phyloP scores from a whole-genome alignment of 2,797 vertebrate species.

The Rhynchonycteris naso region DNA sequence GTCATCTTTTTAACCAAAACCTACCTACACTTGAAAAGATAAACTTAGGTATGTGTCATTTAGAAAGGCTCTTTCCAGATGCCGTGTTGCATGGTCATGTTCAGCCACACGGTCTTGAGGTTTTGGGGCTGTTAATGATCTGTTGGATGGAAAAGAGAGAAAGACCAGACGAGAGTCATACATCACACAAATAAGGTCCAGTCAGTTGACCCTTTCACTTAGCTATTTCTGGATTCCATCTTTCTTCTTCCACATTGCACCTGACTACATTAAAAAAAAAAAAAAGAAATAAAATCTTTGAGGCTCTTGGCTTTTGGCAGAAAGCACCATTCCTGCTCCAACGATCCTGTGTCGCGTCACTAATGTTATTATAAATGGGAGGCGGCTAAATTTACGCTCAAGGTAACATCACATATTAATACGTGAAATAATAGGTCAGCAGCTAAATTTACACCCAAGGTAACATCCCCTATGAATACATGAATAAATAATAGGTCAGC shows the following conservation, averaged over 20 bases:
- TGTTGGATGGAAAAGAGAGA: slow-evolving; percentile 18
- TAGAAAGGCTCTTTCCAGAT: slow-evolving; percentile 40
- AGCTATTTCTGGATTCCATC: background rate
- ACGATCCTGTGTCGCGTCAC: background rate
- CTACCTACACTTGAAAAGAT: background rate
- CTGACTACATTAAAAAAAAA: slow-evolving; percentile 24
- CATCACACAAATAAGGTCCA: slow-evolving; percentile 72
- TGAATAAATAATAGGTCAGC: slow-evolving; percentile 6
- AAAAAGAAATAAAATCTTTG: background rate
- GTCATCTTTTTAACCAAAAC: background rate
- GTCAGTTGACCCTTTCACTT: slow-evolving; percentile 42
- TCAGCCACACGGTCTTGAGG: background rate
- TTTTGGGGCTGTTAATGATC: slow-evolving; percentile 40
- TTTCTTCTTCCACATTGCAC: slow-evolving; percentile 44
- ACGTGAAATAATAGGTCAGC: slow-evolving; percentile 30
- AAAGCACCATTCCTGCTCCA: slow-evolving; percentile 22
- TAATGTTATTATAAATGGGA: slow-evolving; percentile 24
- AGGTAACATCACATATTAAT: slow-evolving; percentile 18
- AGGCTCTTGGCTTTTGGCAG: slow-evolving; percentile 37
- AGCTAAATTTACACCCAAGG: slow-evolving; percentile 31
- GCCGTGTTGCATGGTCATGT: slow-evolving; percentile 34
- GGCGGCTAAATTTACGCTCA: slow-evolving; percentile 23
- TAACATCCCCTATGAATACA: slow-evolving; percentile 31
- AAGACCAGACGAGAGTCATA: slow-evolving; percentile 60
- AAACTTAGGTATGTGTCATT: slow-evolving; percentile 11